These are phyloP conservation scores for Thomomys bottae DNA, from an alignment of 2,113 vertebrate species.

Conservation along the genomic window DNA sequence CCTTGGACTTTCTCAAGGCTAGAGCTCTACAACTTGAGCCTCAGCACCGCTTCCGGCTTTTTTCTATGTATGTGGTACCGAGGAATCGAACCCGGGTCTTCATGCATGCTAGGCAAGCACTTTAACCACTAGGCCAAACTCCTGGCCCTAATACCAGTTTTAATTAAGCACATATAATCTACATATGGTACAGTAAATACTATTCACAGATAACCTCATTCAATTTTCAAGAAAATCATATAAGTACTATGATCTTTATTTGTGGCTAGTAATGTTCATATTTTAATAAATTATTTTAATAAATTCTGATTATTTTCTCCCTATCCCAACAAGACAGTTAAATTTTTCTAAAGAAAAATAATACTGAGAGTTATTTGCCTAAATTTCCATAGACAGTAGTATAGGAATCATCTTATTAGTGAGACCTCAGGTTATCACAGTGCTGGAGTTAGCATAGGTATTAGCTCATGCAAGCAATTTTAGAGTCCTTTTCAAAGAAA, in stretches of 20 bases:
- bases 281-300: conserved; percentile 15
- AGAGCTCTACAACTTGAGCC: too few species aligned
- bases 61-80: too few species aligned
- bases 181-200: neutral
- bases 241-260: neutral
- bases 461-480: neutral
- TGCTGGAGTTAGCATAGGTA: neutral
- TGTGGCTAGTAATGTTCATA: neutral
- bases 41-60: too few species aligned
- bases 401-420: neutral
- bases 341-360: neutral
- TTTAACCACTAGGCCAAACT: too few species aligned
- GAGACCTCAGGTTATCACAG: neutral
- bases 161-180: neutral
- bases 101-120: too few species aligned
- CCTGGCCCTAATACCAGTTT: neutral
- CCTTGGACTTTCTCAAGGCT: too few species aligned
- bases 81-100: too few species aligned
- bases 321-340: neutral
- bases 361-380: neutral
- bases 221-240: neutral
- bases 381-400: neutral
- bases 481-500: neutral
- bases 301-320: neutral
- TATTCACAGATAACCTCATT: conserved; percentile 9